A percentile compares a stretch with the other conserved stretches of the same genome.
Conservation (phyloP, 2,888 invertebrate species). For the Napeogenes sylphis region DNA sequence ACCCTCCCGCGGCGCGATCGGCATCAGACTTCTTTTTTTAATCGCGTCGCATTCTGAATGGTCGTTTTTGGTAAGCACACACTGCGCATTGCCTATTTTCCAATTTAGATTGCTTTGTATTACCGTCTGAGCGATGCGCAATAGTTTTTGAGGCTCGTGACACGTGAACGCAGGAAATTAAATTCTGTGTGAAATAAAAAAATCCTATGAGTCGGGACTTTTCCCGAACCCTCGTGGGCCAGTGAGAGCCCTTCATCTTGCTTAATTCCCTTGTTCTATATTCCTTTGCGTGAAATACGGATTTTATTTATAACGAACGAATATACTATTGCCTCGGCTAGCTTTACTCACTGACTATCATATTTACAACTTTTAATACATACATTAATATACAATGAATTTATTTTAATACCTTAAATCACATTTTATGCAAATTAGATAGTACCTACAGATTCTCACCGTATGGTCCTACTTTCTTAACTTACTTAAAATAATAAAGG, state of each 20-base stretch:
- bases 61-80: conserved; percentile 78
- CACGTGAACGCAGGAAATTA: conserved; percentile 71
- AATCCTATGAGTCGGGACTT: conserved; percentile 21
- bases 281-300: conserved; percentile 22
- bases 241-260: conserved; percentile 27
- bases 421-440: no score
- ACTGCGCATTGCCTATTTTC: conserved; percentile 77
- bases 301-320: background rate
- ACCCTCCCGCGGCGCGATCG: conserved; percentile 73
- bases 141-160: conserved; percentile 75
- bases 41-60: conserved; percentile 75
- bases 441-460: background rate
- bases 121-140: conserved; percentile 76
- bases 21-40: conserved; percentile 77
- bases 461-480: background rate
- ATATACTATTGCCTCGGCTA: background rate
- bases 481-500: conserved; percentile 26
- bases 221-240: conserved; percentile 15
- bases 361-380: background rate
- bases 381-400: no score
- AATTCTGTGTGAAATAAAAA: conserved; percentile 56
- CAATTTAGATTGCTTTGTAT: conserved; percentile 79
- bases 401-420: no score
- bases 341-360: background rate
- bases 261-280: conserved; percentile 22